phyloP scores from a whole-genome alignment of 2,888 invertebrate genomes.

The Melinaea menophilus region DNA sequence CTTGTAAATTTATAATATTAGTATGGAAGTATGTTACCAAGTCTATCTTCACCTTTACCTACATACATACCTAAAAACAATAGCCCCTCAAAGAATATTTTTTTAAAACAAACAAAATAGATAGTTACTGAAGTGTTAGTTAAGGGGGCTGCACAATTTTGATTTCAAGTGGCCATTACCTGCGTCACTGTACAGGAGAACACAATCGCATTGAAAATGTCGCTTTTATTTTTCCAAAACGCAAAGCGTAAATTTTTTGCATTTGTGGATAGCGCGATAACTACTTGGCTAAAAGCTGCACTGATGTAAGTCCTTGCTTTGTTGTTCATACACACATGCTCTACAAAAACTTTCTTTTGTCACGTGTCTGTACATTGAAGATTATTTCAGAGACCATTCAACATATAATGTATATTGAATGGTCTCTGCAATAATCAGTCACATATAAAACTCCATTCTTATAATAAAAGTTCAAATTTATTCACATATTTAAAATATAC shows the following conservation, averaged over 20 bases:
- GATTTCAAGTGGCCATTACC: conserved; percentile 74
- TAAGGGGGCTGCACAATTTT: conserved; percentile 58
- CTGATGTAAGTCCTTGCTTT: conserved; percentile 61
- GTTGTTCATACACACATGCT: conserved; percentile 66
- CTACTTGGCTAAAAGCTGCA: conserved; percentile 70
- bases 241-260: conserved; percentile 72
- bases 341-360: conserved; percentile 59
- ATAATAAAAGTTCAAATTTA: too few species aligned
- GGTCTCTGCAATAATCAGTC: background rate
- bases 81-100: too few species aligned
- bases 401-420: background rate
- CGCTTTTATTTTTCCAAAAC: conserved; percentile 75
- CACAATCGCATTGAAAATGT: conserved; percentile 72
- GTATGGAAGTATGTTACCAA: too few species aligned
- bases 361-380: conserved; percentile 9
- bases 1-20: too few species aligned
- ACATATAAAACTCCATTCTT: background rate
- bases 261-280: conserved; percentile 67
- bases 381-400: too few species aligned
- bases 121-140: conserved; percentile 63
- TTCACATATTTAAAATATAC: background rate
- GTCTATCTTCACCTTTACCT: too few species aligned
- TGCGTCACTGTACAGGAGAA: conserved; percentile 64
- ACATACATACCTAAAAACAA: too few species aligned
- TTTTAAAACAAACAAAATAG: conserved; percentile 40